These are phyloP conservation scores for Halcyon smyrnensis DNA, from an alignment of 2,797 vertebrate genomes.

Conservation along the genomic window DNA sequence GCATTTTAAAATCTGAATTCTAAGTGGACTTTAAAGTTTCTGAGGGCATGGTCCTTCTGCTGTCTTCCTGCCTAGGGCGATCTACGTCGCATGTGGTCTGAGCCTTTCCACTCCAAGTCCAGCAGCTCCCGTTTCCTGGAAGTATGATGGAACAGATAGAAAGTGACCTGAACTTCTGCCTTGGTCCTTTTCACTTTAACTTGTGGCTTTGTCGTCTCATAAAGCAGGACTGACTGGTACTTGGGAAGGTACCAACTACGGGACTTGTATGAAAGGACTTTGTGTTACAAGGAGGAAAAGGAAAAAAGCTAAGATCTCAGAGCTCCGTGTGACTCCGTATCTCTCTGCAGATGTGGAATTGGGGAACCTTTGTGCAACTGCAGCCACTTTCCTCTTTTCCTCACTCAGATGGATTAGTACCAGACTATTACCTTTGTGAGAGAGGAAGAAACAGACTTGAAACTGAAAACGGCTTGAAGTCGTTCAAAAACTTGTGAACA, in stretches of 20 bases:
- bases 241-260: conserved; percentile 49
- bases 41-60: not conserved
- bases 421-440: conserved; percentile 56
- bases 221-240: conserved; percentile 73
- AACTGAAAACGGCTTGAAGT: conserved; percentile 62
- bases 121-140: conserved; percentile 97
- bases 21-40: not conserved
- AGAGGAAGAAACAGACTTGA: conserved; percentile 67
- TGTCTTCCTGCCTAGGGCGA: conserved; percentile 85
- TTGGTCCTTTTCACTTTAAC: conserved; percentile 71
- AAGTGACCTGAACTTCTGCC: conserved; percentile 73
- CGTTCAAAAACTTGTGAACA: conserved; percentile 73
- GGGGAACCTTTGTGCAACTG: conserved; percentile 56
- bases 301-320: conserved; percentile 19
- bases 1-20: not conserved
- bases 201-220: conserved; percentile 70
- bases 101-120: conserved; percentile 97
- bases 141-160: conserved; percentile 91
- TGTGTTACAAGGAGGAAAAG: conserved; percentile 26
- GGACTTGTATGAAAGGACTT: conserved; percentile 68
- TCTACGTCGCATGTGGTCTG: conserved; percentile 99
- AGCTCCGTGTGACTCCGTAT: conserved; percentile 6
- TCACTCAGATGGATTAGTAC: conserved; percentile 47
- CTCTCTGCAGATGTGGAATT: conserved; percentile 21
- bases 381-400: conserved; percentile 59